phyloP scores from a whole-genome alignment of 92 coral and sea anemone genomes.

The Isaurus tuberculatus region DNA sequence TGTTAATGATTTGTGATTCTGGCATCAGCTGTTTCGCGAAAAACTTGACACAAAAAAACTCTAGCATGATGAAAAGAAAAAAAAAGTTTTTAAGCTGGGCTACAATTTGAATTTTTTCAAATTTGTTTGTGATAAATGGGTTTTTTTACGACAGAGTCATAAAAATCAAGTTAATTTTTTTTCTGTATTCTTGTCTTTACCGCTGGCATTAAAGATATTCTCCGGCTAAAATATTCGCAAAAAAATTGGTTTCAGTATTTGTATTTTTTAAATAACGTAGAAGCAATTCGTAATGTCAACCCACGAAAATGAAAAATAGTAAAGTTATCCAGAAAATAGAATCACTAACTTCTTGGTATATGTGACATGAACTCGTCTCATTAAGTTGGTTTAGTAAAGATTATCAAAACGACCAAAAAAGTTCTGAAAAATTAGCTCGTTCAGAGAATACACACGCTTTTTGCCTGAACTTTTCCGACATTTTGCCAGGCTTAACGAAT shows the following conservation, averaged over 20 bases:
- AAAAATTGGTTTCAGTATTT: no score
- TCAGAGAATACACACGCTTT: neutral
- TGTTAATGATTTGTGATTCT: neutral
- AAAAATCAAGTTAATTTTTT: neutral
- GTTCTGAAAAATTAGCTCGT: neutral
- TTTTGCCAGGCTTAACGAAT: neutral
- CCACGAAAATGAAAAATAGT: neutral
- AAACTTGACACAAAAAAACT: neutral
- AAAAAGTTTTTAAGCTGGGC: no score
- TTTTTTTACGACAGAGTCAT: neutral
- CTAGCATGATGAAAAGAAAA: no score
- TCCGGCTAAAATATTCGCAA: no score
- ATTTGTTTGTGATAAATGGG: neutral
- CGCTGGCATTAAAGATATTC: neutral
- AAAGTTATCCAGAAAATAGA: neutral
- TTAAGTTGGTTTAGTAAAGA: neutral
- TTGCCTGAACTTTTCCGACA: constrained; percentile 9
- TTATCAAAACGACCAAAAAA: neutral
- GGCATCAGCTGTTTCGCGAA: neutral
- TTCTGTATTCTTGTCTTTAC: neutral
- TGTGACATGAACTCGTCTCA: neutral
- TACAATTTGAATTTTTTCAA: no score
- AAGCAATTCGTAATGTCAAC: no score
- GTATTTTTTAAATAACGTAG: no score
- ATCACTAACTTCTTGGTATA: neutral